Conservation (phyloP, 2,888 invertebrate species). For the Oscheius sp. region DNA sequence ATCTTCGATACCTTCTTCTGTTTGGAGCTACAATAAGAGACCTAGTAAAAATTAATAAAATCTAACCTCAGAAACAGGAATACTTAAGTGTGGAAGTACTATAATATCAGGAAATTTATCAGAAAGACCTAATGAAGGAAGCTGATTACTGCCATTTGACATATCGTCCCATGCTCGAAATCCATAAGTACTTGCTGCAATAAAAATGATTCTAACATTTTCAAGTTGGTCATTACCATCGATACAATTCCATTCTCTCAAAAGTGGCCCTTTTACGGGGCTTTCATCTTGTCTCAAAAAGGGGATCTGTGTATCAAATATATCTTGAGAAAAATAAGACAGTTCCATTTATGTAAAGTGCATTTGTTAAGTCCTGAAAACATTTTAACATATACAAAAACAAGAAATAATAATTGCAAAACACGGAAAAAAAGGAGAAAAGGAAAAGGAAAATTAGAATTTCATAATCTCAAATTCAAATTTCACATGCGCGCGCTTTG, state of each 20-base stretch:
- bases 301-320: neutral
- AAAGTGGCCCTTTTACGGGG: neutral
- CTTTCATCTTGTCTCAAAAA: neutral
- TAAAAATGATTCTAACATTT: neutral
- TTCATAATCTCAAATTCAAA: too few species aligned
- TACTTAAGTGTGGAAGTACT: neutral
- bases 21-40: neutral
- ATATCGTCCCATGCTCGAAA: constrained; percentile 18
- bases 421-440: too few species aligned
- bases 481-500: too few species aligned
- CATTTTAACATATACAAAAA: too few species aligned
- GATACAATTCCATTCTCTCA: neutral
- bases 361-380: too few species aligned
- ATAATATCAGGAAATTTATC: constrained; percentile 13
- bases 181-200: neutral
- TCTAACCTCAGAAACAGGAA: constrained; percentile 12
- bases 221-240: neutral
- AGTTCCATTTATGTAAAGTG: neutral
- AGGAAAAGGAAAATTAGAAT: too few species aligned
- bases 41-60: neutral
- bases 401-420: too few species aligned
- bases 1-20: constrained; percentile 9
- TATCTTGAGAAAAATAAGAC: neutral
- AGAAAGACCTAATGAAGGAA: neutral
- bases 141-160: constrained; percentile 9